These are phyloP conservation scores for Mycetomoellerius zeteki DNA, from an alignment of 1,140 invertebrate species.

Conservation along the genomic window DNA sequence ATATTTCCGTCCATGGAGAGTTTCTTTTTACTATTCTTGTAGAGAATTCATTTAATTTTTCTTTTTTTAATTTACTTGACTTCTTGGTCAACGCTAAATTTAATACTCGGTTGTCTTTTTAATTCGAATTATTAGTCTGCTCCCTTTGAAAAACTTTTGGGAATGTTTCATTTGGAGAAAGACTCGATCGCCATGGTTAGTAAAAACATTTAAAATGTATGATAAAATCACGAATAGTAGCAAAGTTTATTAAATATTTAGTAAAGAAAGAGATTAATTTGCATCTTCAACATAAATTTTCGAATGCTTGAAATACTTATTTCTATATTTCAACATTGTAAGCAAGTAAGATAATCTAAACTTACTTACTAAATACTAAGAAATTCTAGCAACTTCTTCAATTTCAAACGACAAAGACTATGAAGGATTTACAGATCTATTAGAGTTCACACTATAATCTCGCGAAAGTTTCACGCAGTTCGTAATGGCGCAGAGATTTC, in stretches of 20 bases:
- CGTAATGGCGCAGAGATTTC: slow-evolving; percentile 39
- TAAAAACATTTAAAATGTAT: not conserved
- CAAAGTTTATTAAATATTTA: not conserved
- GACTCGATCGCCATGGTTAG: too few species aligned
- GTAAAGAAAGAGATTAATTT: not conserved
- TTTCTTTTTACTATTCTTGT: too few species aligned
- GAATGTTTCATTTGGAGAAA: too few species aligned
- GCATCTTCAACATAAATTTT: not conserved
- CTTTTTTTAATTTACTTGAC: too few species aligned
- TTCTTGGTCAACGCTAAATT: too few species aligned
- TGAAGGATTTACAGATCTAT: slow-evolving; percentile 32
- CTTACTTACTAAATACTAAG: not conserved
- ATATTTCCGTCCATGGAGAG: too few species aligned
- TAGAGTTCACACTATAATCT: slow-evolving; percentile 41
- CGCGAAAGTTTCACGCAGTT: slow-evolving; percentile 42
- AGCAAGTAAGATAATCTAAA: not conserved
- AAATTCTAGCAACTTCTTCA: not conserved
- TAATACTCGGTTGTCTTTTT: too few species aligned
- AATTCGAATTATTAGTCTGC: too few species aligned
- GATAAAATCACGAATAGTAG: not conserved
- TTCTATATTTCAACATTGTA: not conserved
- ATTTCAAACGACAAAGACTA: slow-evolving; percentile 13
- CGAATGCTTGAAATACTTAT: not conserved
- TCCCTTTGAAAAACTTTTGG: too few species aligned
- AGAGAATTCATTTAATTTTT: too few species aligned